Conservation (phyloP, 2,113 vertebrate genomes). For the Peromyscus leucopus region DNA sequence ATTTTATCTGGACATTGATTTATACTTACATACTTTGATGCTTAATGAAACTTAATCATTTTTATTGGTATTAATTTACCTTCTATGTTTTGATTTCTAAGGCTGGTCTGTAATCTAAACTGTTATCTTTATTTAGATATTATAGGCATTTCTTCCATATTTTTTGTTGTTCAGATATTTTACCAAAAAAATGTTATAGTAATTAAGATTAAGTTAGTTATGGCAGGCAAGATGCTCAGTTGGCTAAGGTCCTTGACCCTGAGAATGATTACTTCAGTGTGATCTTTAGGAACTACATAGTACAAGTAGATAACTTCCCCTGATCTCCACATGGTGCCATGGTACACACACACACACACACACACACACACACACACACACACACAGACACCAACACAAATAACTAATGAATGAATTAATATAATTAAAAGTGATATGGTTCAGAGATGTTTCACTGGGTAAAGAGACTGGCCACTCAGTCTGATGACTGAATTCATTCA, state of each 20-base stretch:
- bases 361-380: neutral
- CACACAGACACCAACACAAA: neutral
- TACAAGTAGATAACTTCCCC: neutral
- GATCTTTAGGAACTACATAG: neutral
- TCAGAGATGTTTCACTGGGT: neutral
- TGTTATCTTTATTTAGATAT: neutral
- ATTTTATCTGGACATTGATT: neutral
- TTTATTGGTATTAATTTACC: neutral
- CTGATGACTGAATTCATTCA: neutral
- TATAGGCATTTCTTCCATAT: neutral
- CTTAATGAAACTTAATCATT: neutral
- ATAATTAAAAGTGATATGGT: neutral
- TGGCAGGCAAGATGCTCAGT: neutral
- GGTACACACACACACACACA: fast-evolving
- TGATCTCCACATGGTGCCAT: neutral
- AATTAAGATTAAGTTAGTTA: neutral
- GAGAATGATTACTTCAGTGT: neutral
- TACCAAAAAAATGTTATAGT: neutral
- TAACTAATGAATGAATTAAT: neutral
- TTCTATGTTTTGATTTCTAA: neutral
- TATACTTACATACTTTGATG: neutral
- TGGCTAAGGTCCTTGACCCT: too few relatives aligned
- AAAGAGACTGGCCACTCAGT: neutral
- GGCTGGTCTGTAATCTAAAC: neutral
- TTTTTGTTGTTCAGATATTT: neutral